Evolutionary conservation across 2,113 vertebrate genomes (phyloP).

Genomic region (Engraulis encrasicolus): DNA sequence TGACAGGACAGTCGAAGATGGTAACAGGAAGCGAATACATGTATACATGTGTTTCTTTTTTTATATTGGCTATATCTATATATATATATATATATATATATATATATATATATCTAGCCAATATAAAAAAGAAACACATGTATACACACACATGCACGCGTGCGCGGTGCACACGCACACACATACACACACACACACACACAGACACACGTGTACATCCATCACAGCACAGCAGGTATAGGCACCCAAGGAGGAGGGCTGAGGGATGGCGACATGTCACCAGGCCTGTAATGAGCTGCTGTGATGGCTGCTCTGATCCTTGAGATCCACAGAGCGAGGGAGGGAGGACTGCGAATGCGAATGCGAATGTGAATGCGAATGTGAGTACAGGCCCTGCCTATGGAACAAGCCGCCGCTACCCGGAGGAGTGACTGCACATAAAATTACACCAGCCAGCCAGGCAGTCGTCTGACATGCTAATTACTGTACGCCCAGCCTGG

Average conservation of each 20-base stretch:
- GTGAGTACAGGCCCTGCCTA: neutral
- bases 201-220: neutral
- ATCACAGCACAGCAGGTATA: conserved; percentile 14
- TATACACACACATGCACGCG: neutral
- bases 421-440: conserved; percentile 38
- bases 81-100: no score
- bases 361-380: no score
- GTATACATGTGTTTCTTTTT: no score
- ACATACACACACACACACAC: neutral
- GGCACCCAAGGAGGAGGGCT: neutral
- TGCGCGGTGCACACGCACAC: neutral
- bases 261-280: conserved; percentile 3
- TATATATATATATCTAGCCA: no score
- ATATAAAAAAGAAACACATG: neutral
- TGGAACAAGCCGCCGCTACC: conserved; percentile 7
- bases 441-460: conserved; percentile 40
- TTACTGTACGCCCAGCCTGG: conserved; percentile 19
- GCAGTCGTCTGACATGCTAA: conserved; percentile 46
- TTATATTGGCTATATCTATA: no score
- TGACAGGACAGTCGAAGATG: no score
- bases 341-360: no score
- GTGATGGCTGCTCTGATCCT: neutral
- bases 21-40: no score
- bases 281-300: conserved; percentile 3
- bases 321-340: neutral